Evolutionary conservation across 2,113 vertebrate species (phyloP), one percentile per base, ranked within the genome.

Genomic region (Cololabis saira): DNA sequence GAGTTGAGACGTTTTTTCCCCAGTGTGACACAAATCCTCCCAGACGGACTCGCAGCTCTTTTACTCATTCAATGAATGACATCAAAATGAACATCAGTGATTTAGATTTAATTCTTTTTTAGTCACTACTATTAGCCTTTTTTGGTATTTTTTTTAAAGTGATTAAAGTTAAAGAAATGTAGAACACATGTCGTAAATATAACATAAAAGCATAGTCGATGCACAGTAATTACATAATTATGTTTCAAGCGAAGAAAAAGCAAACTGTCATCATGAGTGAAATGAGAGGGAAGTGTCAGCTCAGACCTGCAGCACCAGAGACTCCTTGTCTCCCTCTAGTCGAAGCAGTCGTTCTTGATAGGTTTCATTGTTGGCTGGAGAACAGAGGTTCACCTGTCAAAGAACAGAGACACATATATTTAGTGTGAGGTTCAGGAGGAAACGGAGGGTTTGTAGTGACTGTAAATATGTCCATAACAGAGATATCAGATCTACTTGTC

Each of bases 321-420:
- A 97, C 78, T 98, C 96, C 77, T 97, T 97, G 85, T 98, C 97
- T 7, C 95, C 96, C 87, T 98, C 96, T 93, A 98, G 89, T 71
- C 95, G 94, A 16, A 95, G 90, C 91, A 98, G 55, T 60, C 96
- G 93, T 49, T 98, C 96, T 72, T 96, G 96, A 61, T 96, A 97
- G 40, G 89, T 95, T 87, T 98, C 96, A 93, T 96, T 95, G 87
- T 88, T 94, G 78, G 84, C 82, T 63, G 94, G 84, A 82, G 93
- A 68, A 64, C 94, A 94, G 59, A 93, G 89, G 89, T 93, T 95
- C 79, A 91, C 94, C 94, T 97, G 93, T 11, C 33, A 37, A 40
- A 24, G 45, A 69, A 50, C 44, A 54, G 6, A 37, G 10, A 9
- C 27, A 68, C 22, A 56, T 0, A 37, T 18, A 19, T 58, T 58